Conservation (phyloP, 2,888 invertebrate species). For the Clivina fossor region DNA sequence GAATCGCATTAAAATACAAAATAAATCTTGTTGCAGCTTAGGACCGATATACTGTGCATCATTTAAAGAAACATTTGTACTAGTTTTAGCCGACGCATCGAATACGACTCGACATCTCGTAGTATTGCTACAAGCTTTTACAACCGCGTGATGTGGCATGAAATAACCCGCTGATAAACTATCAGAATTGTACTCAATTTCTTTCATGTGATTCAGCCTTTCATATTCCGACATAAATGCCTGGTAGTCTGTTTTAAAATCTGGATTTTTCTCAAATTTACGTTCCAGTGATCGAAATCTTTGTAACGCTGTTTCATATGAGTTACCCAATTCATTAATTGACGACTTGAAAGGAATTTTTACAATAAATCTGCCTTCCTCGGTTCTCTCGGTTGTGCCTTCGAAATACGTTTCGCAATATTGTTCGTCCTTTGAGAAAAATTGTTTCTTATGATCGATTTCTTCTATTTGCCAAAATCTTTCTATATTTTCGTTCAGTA, state of each 20-base stretch:
- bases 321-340: conserved; percentile 28
- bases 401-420: conserved; percentile 33
- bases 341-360: conserved; percentile 24
- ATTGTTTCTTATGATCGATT: not conserved
- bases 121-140: conserved; percentile 8
- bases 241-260: conserved; percentile 27
- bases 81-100: conserved; percentile 8
- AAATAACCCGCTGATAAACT: conserved; percentile 3
- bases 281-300: conserved; percentile 33
- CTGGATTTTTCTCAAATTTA: conserved; percentile 17
- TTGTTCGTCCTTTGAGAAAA: conserved; percentile 10
- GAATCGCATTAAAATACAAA: no score
- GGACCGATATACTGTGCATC: no score
- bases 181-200: no score
- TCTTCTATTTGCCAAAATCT: conserved; percentile 23
- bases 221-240: conserved; percentile 34
- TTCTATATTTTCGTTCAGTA: not conserved
- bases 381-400: conserved; percentile 7
- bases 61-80: no score
- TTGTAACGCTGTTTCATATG: conserved; percentile 20
- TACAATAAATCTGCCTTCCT: conserved; percentile 28
- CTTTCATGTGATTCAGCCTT: conserved; percentile 27
- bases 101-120: not conserved
- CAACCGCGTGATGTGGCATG: conserved; percentile 22
- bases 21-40: no score